Evolutionary conservation across 2,797 vertebrate species (phyloP), one percentile per base, ranked within the genome.

Genomic region (Eulemur rubriventer): DNA sequence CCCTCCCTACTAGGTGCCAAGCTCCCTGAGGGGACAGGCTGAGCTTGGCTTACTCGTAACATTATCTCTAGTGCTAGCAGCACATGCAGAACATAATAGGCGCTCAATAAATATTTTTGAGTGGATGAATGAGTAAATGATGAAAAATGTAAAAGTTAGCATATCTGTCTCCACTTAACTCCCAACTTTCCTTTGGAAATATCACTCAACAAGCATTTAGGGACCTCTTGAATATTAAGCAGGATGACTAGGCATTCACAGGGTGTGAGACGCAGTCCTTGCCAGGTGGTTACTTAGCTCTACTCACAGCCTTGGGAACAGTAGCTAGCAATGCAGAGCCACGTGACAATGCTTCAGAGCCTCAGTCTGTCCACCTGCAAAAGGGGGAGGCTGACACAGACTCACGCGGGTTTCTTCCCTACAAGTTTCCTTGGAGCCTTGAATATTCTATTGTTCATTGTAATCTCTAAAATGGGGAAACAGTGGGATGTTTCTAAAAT

Each of bases 191-290:
- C 85, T 82, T 92, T 57, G 35, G 67, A 82, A 48, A 55, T 2
- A 59, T 70, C 78, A 85, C 63, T 81, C 80, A 73, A 46, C 46
- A 91, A 55, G 83, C 89, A 89, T 93, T 94, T 72, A 91, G 52
- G 59, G 65, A 72, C 33, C 28, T 96, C 84, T 87, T 86, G 46
- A 84, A 85, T 95, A 63, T 96, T 72, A 95, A 91, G 70, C 52
- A 80, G 61, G 73, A 92, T 83, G 94, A 93, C 94, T 84, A 83
- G 92, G 76, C 46, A 28, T 91, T 96, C 30, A 20, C 1, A 41
- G 59, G 63, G 52, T 79, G 28, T 92, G 92, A 92, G 88, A 88
- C 78, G 73, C n/a, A 78, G 63, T 70, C 72, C 76, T 94, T 52
- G 81, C 50, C 85, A 79, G 73, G 70, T 95, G 89, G 80, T 86